Evolutionary conservation across 2,797 vertebrate species (phyloP), one percentile per base, ranked within the genome.

Genomic region (Scleropages formosus): DNA sequence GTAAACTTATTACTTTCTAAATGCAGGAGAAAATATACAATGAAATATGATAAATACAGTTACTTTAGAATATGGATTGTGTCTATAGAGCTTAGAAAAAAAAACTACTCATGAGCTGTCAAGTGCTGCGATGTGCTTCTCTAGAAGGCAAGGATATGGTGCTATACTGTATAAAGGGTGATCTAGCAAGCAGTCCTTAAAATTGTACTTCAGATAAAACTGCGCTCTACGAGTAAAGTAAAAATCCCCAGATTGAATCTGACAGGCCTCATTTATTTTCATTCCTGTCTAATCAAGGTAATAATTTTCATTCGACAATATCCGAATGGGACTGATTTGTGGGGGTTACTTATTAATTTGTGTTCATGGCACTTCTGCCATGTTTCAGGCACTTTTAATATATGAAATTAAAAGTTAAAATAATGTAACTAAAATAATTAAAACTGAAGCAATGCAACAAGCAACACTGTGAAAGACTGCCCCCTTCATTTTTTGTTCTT

Each of bases 251-350:
- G 71, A 71, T 71, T 71, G 68, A 22, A 71, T 71, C 22, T 27
- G 68, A 71, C 47, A 56, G 49, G 68, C 47, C 26, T 53, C 68
- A 71, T 71, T 71, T 71, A 71, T 71, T 71, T 71, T 39, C 68
- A 71, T 71, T 71, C 49, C 68, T 11, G 68, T 31, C 49, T 71
- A 71, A 71, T 71, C 27, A 71, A 71, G 68, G 71, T 71, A 56
- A 71, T 71, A 22, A 56, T 27, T 71, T 71, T 56, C 68, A 58
- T 22, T 31, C 68, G 22, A 71, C 27, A 71, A 24, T 53, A 56
- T 71, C 4, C 2, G 68, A 24, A 49, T 18, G 15, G 56, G 68
- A 51, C 49, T 10, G 49, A 18, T 70, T 53, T 70, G 27, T 56
- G 68, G 24, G 49, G 12, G 26, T 53, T 70, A 51, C 49, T 70